Evolutionary conservation across 2,797 vertebrate genomes (phyloP).

Genomic region (Epinephelus coioides): DNA sequence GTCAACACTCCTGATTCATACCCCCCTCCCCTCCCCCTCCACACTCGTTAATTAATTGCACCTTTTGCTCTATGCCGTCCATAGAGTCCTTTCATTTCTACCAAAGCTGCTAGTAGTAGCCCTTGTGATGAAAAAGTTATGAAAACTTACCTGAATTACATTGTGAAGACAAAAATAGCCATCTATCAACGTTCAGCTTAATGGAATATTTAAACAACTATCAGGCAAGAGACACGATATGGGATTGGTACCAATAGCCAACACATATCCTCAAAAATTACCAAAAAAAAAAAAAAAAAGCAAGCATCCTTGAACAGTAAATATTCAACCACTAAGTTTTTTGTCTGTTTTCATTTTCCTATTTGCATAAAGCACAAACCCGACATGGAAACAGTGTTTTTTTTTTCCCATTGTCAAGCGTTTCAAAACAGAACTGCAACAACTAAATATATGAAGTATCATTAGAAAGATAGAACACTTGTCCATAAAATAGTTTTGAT

Average conservation of each 20-base stretch:
- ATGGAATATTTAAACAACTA: constrained; percentile 75
- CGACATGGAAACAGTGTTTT: constrained; percentile 70
- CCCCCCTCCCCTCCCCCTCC: background rate
- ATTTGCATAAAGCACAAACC: constrained; percentile 85
- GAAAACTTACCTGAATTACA: constrained; percentile 88
- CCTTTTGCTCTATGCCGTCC: constrained; percentile 70
- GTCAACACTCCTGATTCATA: constrained; percentile 55
- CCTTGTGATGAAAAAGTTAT: constrained; percentile 87
- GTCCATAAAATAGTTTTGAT: constrained; percentile 80
- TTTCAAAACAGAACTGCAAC: constrained; percentile 76
- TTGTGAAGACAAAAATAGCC: constrained; percentile 77
- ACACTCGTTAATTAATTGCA: constrained; percentile 63
- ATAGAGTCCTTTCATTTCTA: constrained; percentile 73
- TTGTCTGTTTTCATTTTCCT: constrained; percentile 75
- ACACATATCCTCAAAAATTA: constrained; percentile 67
- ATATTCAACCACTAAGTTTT: constrained; percentile 78
- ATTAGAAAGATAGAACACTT: constrained; percentile 83
- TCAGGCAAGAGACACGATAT: constrained; percentile 80
- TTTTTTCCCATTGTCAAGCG: constrained; percentile 68
- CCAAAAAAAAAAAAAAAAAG: constrained; percentile 62
- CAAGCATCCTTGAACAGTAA: constrained; percentile 78
- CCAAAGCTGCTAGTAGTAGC: constrained; percentile 82
- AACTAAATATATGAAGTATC: constrained; percentile 81
- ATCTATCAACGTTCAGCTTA: constrained; percentile 69
- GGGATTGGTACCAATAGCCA: constrained; percentile 78